Conservation (phyloP, 2,888 invertebrate genomes). For the Cephus runcator region DNA sequence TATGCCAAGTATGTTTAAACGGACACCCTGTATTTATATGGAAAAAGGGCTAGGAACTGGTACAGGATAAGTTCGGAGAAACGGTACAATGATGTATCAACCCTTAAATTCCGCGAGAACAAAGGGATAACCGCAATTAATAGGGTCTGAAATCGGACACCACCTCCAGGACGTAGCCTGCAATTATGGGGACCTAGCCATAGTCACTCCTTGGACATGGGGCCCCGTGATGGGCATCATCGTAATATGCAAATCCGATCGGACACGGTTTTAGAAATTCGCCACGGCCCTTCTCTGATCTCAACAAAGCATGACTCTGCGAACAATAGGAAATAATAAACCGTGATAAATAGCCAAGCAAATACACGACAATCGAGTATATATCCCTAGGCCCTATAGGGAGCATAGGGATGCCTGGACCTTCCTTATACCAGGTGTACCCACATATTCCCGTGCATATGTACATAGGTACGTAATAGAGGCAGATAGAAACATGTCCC, state of each 20-base stretch:
- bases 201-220: not conserved
- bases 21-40: not conserved
- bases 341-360: constrained; percentile 65
- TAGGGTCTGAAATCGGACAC: constrained; percentile 56
- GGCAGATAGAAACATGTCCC: not conserved
- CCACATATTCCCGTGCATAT: not conserved
- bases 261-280: constrained; percentile 61
- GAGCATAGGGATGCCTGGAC: constrained; percentile 20
- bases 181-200: not conserved
- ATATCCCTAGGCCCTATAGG: not conserved
- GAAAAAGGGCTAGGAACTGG: not conserved
- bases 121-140: constrained; percentile 46
- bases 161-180: constrained; percentile 25
- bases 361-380: constrained; percentile 53
- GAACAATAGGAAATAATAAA: constrained; percentile 65
- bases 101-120: constrained; percentile 27
- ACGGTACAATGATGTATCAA: constrained; percentile 15
- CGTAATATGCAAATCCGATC: constrained; percentile 62
- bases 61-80: not conserved
- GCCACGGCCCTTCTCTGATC: constrained; percentile 44
- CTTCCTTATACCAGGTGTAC: constrained; percentile 46
- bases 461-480: not conserved
- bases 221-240: not conserved
- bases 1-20: not conserved
- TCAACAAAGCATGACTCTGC: constrained; percentile 57